Conservation (phyloP, 2,113 vertebrate genomes). For the Scopus umbretta region DNA sequence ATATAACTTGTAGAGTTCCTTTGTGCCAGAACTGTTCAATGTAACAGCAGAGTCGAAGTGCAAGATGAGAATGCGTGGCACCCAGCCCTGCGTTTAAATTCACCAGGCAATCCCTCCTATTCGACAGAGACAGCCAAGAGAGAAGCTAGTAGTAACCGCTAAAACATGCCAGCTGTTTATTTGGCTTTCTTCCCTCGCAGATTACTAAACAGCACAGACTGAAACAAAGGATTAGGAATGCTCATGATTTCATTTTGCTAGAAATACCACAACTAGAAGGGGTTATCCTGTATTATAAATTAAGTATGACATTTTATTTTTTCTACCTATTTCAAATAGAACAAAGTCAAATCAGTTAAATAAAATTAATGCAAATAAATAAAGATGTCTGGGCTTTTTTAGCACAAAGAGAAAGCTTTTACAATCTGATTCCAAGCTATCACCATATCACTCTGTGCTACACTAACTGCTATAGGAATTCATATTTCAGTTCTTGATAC, state of each 20-base stretch:
- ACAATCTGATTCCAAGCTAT: not conserved
- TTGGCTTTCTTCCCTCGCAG: slow-evolving; percentile 49
- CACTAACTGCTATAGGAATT: not conserved
- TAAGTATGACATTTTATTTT: not conserved
- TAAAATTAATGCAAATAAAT: not conserved
- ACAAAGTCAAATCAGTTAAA: not conserved
- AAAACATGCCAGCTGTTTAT: slow-evolving; percentile 62
- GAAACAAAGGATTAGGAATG: slow-evolving; percentile 57
- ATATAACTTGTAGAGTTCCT: not conserved
- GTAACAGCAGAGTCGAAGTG: not conserved
- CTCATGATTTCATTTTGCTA: slow-evolving; percentile 3
- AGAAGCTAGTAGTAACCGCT: slow-evolving; percentile 15
- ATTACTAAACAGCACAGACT: slow-evolving; percentile 43
- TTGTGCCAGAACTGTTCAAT: not conserved
- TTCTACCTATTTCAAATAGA: not conserved
- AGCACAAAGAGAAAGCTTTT: not conserved
- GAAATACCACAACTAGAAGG: not conserved
- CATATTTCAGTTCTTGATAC: not conserved
- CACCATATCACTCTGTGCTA: not conserved
- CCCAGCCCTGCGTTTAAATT: slow-evolving; percentile 29
- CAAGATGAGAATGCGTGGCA: slow-evolving; percentile 3
- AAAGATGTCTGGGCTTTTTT: not conserved
- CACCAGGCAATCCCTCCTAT: slow-evolving; percentile 44
- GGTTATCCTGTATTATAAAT: not conserved
- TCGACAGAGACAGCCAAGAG: slow-evolving; percentile 22